phyloP scores from a whole-genome alignment of 2,797 vertebrate genomes.

The Lutjanus argentimaculatus region DNA sequence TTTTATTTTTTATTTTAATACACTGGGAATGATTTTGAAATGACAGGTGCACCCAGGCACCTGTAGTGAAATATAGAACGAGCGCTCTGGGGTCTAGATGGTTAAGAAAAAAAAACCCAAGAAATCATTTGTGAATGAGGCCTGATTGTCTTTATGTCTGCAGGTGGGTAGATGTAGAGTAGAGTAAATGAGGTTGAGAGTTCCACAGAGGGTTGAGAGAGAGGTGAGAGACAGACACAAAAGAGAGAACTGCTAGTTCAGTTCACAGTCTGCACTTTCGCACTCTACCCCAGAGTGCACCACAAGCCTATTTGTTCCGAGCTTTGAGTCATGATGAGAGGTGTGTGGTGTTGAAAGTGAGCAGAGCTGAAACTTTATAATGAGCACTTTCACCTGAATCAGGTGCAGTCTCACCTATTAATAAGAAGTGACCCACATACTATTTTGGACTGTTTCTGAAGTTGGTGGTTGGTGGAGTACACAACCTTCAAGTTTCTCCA shows the following conservation, averaged over 20 bases:
- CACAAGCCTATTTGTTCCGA: slow-evolving; percentile 55
- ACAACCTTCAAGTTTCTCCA: slow-evolving; percentile 47
- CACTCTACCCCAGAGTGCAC: slow-evolving; percentile 6
- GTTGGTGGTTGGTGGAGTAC: slow-evolving; percentile 30
- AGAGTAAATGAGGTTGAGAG: neutral
- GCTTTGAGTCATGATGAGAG: slow-evolving; percentile 54
- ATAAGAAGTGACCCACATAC: slow-evolving; percentile 74
- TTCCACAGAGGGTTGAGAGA: neutral
- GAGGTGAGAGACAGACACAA: neutral
- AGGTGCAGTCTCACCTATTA: slow-evolving; percentile 65
- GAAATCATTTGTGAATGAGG: neutral
- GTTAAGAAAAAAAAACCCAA: too few species aligned
- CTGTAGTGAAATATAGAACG: too few species aligned
- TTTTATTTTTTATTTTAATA: too few species aligned
- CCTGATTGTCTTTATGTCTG: neutral
- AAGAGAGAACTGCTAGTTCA: slow-evolving; percentile 23
- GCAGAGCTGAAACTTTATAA: slow-evolving; percentile 69
- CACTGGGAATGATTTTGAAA: too few species aligned
- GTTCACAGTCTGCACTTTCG: slow-evolving; percentile 16
- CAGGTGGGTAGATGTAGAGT: too few species aligned
- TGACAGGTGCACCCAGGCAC: too few species aligned
- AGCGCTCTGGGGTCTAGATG: too few species aligned
- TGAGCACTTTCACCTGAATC: slow-evolving; percentile 71
- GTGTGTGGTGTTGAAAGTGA: slow-evolving; percentile 59
- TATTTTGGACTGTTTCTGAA: slow-evolving; percentile 53